Conservation (phyloP, 2,113 vertebrate species). For the Cervus canadensis region DNA sequence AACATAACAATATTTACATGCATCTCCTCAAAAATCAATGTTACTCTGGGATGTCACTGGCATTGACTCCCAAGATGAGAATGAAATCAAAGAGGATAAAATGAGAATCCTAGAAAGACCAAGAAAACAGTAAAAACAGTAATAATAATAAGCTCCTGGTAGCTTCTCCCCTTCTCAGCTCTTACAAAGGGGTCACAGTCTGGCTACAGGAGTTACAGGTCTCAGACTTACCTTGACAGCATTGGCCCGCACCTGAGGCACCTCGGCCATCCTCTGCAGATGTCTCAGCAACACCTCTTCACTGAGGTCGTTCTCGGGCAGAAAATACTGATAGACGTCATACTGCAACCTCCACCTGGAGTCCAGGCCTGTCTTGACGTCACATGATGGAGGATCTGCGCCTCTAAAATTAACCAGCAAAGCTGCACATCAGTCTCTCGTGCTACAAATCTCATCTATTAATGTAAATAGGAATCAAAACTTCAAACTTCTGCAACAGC, state of each 20-base stretch:
- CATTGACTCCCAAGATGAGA: background rate
- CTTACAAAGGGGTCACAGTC: background rate
- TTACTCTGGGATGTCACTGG: background rate
- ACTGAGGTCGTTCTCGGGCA: conserved; percentile 88
- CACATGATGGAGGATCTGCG: conserved; percentile 79
- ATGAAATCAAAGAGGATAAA: background rate
- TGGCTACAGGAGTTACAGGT: background rate
- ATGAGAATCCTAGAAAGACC: background rate
- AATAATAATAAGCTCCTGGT: background rate
- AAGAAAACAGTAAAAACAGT: background rate
- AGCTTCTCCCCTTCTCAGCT: background rate
- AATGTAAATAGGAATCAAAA: background rate
- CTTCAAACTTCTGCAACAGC: background rate
- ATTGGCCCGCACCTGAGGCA: conserved; percentile 76
- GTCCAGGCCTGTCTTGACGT: conserved; percentile 61
- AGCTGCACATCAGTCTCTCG: background rate
- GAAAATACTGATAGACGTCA: conserved; percentile 93
- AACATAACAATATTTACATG: background rate
- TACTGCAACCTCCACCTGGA: conserved; percentile 89
- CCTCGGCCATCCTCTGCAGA: conserved; percentile 83
- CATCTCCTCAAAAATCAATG: background rate
- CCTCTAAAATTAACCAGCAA: conserved; percentile 80
- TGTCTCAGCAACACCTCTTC: conserved; percentile 83
- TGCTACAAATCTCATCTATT: background rate
- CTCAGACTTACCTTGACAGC: conserved; percentile 81